Evolutionary conservation across 2,113 vertebrate species (phyloP).

Genomic region (Athene cunicularia): DNA sequence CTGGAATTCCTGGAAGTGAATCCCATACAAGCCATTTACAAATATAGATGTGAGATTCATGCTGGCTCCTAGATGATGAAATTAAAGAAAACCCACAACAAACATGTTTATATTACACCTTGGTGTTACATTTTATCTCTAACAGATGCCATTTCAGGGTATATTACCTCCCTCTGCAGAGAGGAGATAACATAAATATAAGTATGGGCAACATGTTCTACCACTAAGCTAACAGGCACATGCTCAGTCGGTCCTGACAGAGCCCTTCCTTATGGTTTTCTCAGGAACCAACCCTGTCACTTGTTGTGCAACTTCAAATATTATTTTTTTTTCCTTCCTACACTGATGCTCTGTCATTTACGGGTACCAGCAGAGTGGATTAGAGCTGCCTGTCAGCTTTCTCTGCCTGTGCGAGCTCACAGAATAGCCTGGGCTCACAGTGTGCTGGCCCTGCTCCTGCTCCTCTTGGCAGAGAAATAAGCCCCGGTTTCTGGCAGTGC

Average conservation of each 20-base stretch:
- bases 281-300: background rate
- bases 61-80: background rate
- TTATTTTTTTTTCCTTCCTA: background rate
- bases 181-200: background rate
- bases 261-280: background rate
- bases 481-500: background rate
- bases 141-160: background rate
- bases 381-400: constrained; percentile 63
- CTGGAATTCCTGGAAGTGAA: background rate
- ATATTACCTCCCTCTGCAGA: background rate
- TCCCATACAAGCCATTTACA: background rate
- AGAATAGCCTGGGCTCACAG: background rate
- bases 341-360: background rate
- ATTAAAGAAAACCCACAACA: background rate
- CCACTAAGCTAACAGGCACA: background rate
- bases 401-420: background rate
- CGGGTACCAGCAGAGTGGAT: constrained; percentile 46
- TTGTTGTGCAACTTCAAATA: background rate
- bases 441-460: background rate
- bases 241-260: background rate
- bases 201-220: background rate
- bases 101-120: accelerated
- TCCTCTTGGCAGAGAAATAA: constrained; percentile 20
- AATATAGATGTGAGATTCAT: accelerated
- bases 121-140: background rate